These are phyloP conservation scores for Microplitis demolitor DNA, from an alignment of 1,140 invertebrate species.

Conservation along the genomic window DNA sequence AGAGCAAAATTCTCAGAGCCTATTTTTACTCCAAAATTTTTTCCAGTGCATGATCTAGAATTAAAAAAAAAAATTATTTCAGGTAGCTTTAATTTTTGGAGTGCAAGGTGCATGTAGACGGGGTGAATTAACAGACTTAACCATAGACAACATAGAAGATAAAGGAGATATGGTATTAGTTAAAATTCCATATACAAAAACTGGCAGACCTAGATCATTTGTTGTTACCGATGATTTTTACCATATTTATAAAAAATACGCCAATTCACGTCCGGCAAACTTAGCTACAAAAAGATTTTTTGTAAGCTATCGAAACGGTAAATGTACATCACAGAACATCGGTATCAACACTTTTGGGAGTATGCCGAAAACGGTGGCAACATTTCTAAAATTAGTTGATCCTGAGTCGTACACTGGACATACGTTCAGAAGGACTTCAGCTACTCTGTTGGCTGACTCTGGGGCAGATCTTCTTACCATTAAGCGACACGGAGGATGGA, in stretches of 20 bases:
- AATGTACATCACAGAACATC: slow-evolving; percentile 41
- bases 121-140: slow-evolving; percentile 24
- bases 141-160: slow-evolving; percentile 26
- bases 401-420: too few species aligned
- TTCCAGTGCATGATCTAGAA: background rate
- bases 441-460: too few species aligned
- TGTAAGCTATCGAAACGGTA: slow-evolving; percentile 39
- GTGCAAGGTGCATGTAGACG: slow-evolving; percentile 26
- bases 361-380: slow-evolving; percentile 23
- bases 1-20: too few species aligned
- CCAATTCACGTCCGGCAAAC: slow-evolving; percentile 23
- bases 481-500: too few species aligned
- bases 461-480: too few species aligned
- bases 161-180: slow-evolving; percentile 18
- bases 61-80: background rate
- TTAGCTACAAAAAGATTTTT: slow-evolving; percentile 29
- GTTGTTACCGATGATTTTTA: slow-evolving; percentile 22
- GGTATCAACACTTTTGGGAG: too few species aligned
- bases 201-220: slow-evolving; percentile 22
- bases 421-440: too few species aligned
- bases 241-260: slow-evolving; percentile 31
- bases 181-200: slow-evolving; percentile 22
- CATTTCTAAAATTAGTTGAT: slow-evolving; percentile 5
- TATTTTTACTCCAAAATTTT: too few species aligned
- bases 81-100: slow-evolving; percentile 33